Evolutionary conservation across 2,888 invertebrate genomes (phyloP).

Genomic region (Xanthia icteritia): DNA sequence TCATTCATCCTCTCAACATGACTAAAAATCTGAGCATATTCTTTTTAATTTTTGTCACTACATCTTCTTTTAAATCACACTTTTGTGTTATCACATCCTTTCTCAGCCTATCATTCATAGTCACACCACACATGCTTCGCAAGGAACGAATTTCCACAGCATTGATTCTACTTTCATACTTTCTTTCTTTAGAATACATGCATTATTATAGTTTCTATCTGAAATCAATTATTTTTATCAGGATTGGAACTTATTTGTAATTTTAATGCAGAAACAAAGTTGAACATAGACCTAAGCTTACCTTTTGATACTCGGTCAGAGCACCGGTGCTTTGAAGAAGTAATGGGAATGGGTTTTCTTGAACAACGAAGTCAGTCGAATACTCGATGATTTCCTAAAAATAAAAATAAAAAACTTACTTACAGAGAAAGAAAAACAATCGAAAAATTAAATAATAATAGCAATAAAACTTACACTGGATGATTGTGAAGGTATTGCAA

Average conservation of each 20-base stretch:
- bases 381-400: constrained; percentile 22
- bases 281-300: background rate
- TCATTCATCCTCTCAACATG: no score
- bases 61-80: no score
- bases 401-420: background rate
- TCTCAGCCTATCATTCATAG: no score
- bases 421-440: no score
- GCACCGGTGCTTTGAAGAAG: background rate
- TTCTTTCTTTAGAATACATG: background rate
- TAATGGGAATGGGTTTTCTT: background rate
- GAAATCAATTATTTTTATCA: no score
- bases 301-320: constrained; percentile 15
- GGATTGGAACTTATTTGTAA: no score
- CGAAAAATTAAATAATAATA: background rate
- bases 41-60: no score
- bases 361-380: background rate
- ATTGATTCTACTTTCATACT: no score
- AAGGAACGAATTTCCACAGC: no score
- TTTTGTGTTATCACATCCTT: no score
- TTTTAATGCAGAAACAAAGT: background rate
- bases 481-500: constrained; percentile 1
- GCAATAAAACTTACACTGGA: constrained; percentile 32
- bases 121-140: no score
- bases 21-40: no score
- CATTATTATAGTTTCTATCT: background rate